A percentile compares a stretch with the other conserved stretches of the same genome.
Evolutionary conservation across 2,113 vertebrate species (phyloP).

Genomic region (Anarhynchus alexandrinus): DNA sequence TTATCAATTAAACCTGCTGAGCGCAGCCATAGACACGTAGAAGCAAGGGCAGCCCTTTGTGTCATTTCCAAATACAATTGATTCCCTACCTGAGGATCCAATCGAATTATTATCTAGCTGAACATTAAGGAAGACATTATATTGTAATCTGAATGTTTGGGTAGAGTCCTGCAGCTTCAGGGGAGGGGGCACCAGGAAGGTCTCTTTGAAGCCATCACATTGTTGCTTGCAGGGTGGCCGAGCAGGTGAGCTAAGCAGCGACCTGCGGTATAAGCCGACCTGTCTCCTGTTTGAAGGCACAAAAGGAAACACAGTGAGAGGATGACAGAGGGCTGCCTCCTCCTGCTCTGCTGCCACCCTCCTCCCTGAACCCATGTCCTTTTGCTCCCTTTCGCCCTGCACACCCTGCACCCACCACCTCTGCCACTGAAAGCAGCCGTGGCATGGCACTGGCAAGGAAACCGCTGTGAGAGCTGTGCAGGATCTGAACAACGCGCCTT

Average conservation of each 20-base stretch:
- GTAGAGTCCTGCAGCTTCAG: not conserved
- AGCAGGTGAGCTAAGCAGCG: not conserved
- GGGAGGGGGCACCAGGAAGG: not conserved
- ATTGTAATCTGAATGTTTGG: not conserved
- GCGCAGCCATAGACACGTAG: not conserved
- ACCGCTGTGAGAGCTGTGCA: not conserved
- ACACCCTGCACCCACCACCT: accelerated
- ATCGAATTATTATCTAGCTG: not conserved
- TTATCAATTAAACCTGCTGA: not conserved
- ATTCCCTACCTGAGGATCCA: not conserved
- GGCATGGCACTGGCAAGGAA: not conserved
- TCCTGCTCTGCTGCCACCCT: not conserved
- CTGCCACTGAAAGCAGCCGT: not conserved
- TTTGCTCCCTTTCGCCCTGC: not conserved
- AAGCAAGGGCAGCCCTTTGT: not conserved
- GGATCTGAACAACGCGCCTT: not conserved
- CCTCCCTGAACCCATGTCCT: accelerated
- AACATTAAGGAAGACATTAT: not conserved
- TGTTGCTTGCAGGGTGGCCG: not conserved
- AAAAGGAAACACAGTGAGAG: not conserved
- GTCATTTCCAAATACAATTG: not conserved
- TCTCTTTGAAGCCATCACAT: not conserved
- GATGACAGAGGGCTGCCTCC: accelerated
- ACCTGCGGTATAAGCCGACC: not conserved
- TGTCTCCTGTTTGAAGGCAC: not conserved